Evolutionary conservation across 2,888 invertebrate genomes (phyloP).

Genomic region (Drosophila histrio): DNA sequence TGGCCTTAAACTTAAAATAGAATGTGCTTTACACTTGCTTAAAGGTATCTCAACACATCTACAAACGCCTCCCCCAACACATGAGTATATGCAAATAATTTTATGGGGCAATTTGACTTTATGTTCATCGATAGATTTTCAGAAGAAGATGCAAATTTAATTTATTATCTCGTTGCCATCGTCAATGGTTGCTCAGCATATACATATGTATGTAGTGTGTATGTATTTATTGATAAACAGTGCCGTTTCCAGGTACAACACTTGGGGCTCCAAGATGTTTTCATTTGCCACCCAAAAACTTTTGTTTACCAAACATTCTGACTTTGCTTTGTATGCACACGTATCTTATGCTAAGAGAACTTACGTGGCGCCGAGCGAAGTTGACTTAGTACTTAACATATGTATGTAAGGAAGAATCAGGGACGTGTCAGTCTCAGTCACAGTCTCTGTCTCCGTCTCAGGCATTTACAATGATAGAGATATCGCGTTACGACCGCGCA

Average conservation of each 20-base stretch:
- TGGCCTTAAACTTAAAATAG: not conserved
- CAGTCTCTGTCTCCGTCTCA: not conserved
- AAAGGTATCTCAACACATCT: not conserved
- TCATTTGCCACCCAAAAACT: not conserved
- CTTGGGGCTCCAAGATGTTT: conserved; percentile 15
- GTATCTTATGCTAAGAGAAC: not conserved
- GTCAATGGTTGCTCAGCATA: conserved; percentile 5
- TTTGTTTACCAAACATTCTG: conserved; percentile 5
- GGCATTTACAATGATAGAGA: conserved; percentile 17
- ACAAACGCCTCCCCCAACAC: not conserved
- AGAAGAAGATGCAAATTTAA: conserved; percentile 19
- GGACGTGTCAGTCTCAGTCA: conserved; percentile 9
- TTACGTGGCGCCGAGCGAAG: not conserved
- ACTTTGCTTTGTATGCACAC: not conserved
- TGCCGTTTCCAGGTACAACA: conserved; percentile 18
- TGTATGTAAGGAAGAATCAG: not conserved
- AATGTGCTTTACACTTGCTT: not conserved
- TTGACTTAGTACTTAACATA: conserved; percentile 18
- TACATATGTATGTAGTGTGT: no score
- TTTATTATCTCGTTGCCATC: conserved; percentile 13
- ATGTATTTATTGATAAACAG: conserved; percentile 20
- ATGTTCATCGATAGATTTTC: not conserved
- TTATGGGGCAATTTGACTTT: no score
- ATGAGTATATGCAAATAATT: no score
- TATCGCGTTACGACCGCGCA: conserved; percentile 23